phyloP scores from a whole-genome alignment of 2,888 invertebrate genomes.

The Aphidoletes aphidimyza region DNA sequence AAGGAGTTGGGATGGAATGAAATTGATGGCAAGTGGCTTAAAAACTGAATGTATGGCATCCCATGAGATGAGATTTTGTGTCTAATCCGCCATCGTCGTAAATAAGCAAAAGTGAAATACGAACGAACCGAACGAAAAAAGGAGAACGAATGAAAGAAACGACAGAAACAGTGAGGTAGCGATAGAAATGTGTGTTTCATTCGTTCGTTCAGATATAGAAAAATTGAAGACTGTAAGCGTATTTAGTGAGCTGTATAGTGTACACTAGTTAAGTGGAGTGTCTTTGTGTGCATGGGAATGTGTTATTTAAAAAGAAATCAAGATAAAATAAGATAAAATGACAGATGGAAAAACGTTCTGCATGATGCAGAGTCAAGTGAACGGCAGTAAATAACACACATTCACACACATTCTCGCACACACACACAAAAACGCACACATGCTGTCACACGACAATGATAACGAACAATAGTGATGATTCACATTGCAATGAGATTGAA shows the following conservation, averaged over 20 bases:
- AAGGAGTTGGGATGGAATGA: background rate
- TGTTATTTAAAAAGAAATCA: conserved; percentile 31
- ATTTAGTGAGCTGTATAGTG: conserved; percentile 19
- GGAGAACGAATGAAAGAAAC: background rate
- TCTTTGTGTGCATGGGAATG: conserved; percentile 8
- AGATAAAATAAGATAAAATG: conserved; percentile 31
- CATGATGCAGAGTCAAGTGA: background rate
- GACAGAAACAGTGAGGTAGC: background rate
- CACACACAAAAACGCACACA: no score
- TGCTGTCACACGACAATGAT: background rate
- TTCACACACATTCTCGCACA: no score
- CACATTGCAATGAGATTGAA: background rate
- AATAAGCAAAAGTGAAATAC: conserved; percentile 7
- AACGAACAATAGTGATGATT: conserved; percentile 6
- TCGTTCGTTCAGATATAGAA: no score
- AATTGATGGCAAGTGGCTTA: conserved; percentile 31
- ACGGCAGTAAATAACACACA: no score
- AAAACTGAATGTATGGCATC: conserved; percentile 18
- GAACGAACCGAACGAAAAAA: background rate
- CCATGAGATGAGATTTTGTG: conserved; percentile 20
- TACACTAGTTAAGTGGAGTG: background rate
- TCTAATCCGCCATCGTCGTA: conserved; percentile 10
- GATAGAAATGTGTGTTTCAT: no score
- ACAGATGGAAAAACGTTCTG: background rate
- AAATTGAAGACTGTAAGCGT: background rate